Conservation (phyloP, 1,140 invertebrate species). For the Tetragonula clypearis region DNA sequence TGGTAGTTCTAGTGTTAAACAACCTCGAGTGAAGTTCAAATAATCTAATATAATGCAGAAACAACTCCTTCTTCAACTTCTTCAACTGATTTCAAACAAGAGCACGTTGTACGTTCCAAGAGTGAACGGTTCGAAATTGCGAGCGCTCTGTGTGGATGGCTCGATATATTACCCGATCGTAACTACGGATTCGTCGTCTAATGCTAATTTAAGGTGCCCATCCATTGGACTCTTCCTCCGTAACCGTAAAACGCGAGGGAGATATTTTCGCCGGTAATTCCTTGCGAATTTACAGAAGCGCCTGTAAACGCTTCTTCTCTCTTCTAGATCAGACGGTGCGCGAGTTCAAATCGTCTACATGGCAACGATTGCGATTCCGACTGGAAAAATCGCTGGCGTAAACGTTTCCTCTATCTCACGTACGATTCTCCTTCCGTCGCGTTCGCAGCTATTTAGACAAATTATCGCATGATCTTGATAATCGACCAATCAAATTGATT, state of each 20-base stretch:
- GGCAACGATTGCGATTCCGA: not conserved
- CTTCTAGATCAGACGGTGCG: not conserved
- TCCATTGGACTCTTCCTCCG: slow-evolving; percentile 55
- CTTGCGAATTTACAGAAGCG: slow-evolving; percentile 18
- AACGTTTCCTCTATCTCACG: not conserved
- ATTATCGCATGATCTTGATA: not conserved
- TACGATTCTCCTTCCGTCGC: not conserved
- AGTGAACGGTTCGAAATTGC: not conserved
- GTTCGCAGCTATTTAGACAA: not conserved
- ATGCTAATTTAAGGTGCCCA: slow-evolving; percentile 71
- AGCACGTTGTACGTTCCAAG: rapidly evolving
- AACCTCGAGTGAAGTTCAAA: no score
- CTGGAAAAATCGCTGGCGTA: not conserved
- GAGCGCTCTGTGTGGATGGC: no score
- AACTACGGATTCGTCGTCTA: slow-evolving; percentile 71
- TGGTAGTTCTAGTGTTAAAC: no score
- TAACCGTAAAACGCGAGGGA: slow-evolving; percentile 66
- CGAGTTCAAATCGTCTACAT: slow-evolving; percentile 23
- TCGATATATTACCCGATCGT: slow-evolving; percentile 60
- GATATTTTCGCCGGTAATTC: slow-evolving; percentile 47
- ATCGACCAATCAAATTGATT: not conserved
- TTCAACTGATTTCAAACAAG: not conserved
- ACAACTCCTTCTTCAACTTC: no score
- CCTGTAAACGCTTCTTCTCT: slow-evolving; percentile 4
- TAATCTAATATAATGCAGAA: not conserved